Evolutionary conservation across 2,888 invertebrate genomes (phyloP).

Genomic region (Drosophila formosana): DNA sequence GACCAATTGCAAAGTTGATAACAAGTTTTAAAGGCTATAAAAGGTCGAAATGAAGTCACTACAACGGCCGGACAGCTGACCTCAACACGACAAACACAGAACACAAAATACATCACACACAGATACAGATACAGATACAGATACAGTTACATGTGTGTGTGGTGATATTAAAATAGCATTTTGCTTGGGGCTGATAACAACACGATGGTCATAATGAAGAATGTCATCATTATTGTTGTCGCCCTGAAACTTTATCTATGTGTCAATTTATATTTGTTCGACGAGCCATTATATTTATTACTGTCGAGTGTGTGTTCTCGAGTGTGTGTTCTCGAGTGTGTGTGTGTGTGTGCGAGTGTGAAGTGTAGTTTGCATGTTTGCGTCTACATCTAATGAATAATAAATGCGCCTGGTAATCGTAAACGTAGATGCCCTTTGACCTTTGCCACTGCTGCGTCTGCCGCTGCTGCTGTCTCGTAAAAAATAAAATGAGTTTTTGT

Average conservation of each 20-base stretch:
- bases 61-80: slow-evolving; percentile 44
- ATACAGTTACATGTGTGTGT: not conserved
- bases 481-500: slow-evolving; percentile 32
- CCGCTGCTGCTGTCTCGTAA: slow-evolving; percentile 22
- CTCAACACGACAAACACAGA: slow-evolving; percentile 23
- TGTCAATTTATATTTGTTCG: slow-evolving; percentile 80
- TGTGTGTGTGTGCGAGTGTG: slow-evolving; percentile 45
- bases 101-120: slow-evolving; percentile 9
- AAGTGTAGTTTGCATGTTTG: slow-evolving; percentile 75
- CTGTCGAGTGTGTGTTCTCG: slow-evolving; percentile 27
- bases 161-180: slow-evolving; percentile 47
- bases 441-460: slow-evolving; percentile 45
- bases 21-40: slow-evolving; percentile 26
- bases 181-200: slow-evolving; percentile 47
- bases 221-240: slow-evolving; percentile 40
- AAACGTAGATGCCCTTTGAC: slow-evolving; percentile 77
- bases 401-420: slow-evolving; percentile 76
- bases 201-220: slow-evolving; percentile 11
- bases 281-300: slow-evolving; percentile 77
- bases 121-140: not conserved
- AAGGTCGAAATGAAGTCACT: slow-evolving; percentile 36
- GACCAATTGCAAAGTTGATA: slow-evolving; percentile 13
- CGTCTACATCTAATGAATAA: slow-evolving; percentile 71
- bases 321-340: slow-evolving; percentile 28
- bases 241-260: slow-evolving; percentile 75